Evolutionary conservation across 2,113 vertebrate genomes (phyloP).

Genomic region (Nematolebias whitei): DNA sequence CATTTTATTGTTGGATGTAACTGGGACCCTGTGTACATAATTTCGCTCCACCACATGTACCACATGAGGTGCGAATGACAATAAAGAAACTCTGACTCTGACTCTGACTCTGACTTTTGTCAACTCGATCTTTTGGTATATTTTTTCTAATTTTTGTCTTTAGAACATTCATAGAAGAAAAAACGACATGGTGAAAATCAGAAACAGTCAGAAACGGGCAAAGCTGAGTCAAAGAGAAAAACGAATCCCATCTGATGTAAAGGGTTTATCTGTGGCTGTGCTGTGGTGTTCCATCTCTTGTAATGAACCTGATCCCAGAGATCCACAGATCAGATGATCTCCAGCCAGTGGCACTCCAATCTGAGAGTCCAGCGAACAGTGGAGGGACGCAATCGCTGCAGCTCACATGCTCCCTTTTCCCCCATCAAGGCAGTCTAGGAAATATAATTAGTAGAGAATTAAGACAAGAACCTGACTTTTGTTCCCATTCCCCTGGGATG

Average conservation of each 20-base stretch:
- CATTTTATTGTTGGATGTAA: too few species aligned
- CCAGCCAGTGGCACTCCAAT: constrained; percentile 37
- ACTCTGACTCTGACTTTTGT: too few species aligned
- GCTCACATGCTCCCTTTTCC: not conserved
- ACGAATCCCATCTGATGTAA: constrained; percentile 36
- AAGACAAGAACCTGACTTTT: constrained; percentile 28
- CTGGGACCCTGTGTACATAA: too few species aligned
- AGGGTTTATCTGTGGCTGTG: constrained; percentile 44
- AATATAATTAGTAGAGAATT: constrained; percentile 26
- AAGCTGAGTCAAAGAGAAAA: constrained; percentile 13
- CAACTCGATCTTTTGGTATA: not conserved
- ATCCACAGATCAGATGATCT: constrained; percentile 54
- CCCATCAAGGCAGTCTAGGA: not conserved
- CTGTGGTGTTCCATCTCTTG: constrained; percentile 39
- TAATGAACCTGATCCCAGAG: constrained; percentile 64
- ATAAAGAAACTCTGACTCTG: too few species aligned
- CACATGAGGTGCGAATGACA: too few species aligned
- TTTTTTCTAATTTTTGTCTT: not conserved
- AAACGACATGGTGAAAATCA: not conserved
- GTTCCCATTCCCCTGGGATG: constrained; percentile 17
- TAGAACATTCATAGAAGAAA: not conserved
- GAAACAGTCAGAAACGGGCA: constrained; percentile 14
- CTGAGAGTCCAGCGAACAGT: constrained; percentile 34
- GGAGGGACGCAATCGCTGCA: constrained; percentile 5
- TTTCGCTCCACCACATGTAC: too few species aligned